Evolutionary conservation across 1,140 invertebrate species (phyloP).

Genomic region (Zaprionus taronus): DNA sequence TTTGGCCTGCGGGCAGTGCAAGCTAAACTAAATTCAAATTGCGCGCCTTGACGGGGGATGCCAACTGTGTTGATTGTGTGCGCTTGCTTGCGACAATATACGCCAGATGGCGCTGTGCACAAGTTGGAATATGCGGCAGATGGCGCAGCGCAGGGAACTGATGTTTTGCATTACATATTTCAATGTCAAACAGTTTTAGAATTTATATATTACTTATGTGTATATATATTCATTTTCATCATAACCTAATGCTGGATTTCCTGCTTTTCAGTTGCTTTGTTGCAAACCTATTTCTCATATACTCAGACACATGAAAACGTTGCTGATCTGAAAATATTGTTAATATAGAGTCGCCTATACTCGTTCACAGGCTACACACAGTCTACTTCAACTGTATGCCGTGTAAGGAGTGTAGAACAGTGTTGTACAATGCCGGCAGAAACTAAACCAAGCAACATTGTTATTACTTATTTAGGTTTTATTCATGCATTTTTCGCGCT

Average conservation of each 20-base stretch:
- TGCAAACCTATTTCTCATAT: too few relatives aligned
- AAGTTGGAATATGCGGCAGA: not conserved
- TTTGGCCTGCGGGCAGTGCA: not conserved
- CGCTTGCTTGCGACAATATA: not conserved
- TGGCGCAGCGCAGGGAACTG: not conserved
- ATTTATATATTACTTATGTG: not conserved
- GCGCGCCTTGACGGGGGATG: constrained; percentile 19
- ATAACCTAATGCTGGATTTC: too few relatives aligned
- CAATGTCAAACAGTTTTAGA: not conserved
- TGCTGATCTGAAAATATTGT: too few relatives aligned
- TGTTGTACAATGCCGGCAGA: not conserved
- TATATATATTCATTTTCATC: too few relatives aligned
- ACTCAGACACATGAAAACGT: too few relatives aligned
- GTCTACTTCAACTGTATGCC: too few relatives aligned
- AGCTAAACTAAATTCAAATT: constrained; percentile 16
- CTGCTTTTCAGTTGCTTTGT: too few relatives aligned
- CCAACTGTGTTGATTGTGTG: not conserved
- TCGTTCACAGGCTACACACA: too few relatives aligned
- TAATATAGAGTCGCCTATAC: too few relatives aligned
- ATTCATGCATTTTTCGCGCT: constrained; percentile 58
- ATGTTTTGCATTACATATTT: not conserved
- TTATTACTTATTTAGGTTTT: constrained; percentile 67
- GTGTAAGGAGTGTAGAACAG: too few relatives aligned
- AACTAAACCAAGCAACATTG: not conserved
- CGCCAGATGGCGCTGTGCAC: constrained; percentile 10